Evolutionary conservation across 2,888 invertebrate genomes (phyloP).

Genomic region (Drosophila barbarae): DNA sequence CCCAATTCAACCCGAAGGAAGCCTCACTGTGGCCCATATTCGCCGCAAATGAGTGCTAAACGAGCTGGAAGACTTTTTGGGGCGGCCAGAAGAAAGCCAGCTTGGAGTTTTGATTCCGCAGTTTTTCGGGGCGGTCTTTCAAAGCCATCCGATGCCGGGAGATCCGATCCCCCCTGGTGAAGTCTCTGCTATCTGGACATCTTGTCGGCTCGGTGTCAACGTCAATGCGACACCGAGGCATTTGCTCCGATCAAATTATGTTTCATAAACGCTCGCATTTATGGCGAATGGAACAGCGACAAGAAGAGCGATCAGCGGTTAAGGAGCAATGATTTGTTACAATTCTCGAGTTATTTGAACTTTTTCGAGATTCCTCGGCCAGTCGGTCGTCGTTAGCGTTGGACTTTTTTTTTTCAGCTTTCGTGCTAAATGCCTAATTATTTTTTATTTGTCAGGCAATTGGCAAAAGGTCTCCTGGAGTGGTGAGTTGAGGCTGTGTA

Average conservation of each 20-base stretch:
- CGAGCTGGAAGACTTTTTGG: slow-evolving; percentile 52
- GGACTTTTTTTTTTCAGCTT: slow-evolving; percentile 23
- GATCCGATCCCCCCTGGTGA: background rate
- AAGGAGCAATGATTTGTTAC: slow-evolving; percentile 76
- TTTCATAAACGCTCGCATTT: slow-evolving; percentile 78
- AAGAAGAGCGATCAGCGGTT: slow-evolving; percentile 5
- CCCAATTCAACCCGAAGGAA: background rate
- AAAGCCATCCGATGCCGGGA: slow-evolving; percentile 45
- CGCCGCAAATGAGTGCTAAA: slow-evolving; percentile 76
- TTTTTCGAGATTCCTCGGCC: slow-evolving; percentile 47
- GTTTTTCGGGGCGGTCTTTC: slow-evolving; percentile 72
- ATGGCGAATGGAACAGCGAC: slow-evolving; percentile 57
- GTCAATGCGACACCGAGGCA: slow-evolving; percentile 62
- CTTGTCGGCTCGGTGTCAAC: slow-evolving; percentile 51
- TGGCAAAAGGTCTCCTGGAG: slow-evolving; percentile 6
- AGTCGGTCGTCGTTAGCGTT: slow-evolving; percentile 5
- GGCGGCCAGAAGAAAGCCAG: slow-evolving; percentile 53
- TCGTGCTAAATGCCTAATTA: slow-evolving; percentile 44
- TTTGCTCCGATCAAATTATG: slow-evolving; percentile 76
- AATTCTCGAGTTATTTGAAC: slow-evolving; percentile 70
- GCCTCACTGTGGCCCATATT: slow-evolving; percentile 52
- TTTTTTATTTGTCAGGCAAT: slow-evolving; percentile 40
- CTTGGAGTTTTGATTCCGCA: slow-evolving; percentile 48
- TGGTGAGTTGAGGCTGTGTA: slow-evolving; percentile 9
- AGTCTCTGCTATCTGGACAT: slow-evolving; percentile 35